Evolutionary conservation across 1,140 invertebrate species (phyloP).

Genomic region (Phenacoccus solenopsis): DNA sequence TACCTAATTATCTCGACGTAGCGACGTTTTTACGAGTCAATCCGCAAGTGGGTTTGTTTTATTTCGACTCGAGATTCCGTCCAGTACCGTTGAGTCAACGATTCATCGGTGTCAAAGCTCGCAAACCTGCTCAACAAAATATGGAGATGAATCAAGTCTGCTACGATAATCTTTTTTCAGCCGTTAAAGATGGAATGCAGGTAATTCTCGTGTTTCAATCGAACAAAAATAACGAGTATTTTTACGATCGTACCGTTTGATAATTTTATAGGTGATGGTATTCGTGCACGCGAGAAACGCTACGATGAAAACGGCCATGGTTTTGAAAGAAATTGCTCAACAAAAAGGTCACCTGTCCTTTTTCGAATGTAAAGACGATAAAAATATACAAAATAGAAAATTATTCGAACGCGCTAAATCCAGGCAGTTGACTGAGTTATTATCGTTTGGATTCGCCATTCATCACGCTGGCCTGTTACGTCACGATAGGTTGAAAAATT

Average conservation of each 20-base stretch:
- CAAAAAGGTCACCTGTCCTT: slow-evolving; percentile 54
- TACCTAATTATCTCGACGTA: slow-evolving; percentile 97
- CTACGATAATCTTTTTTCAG: slow-evolving; percentile 81
- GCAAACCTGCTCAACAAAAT: slow-evolving; percentile 60
- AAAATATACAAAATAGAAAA: slow-evolving; percentile 44
- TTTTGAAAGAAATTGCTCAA: slow-evolving; percentile 60
- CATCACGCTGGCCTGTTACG: slow-evolving; percentile 95
- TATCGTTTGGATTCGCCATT: slow-evolving; percentile 77
- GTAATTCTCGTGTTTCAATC: slow-evolving; percentile 31
- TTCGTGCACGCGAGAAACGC: slow-evolving; percentile 98
- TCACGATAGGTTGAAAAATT: slow-evolving; percentile 49
- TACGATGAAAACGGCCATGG: slow-evolving; percentile 73
- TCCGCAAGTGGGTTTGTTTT: slow-evolving; percentile 84
- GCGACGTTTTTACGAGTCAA: slow-evolving; percentile 89
- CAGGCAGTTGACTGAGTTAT: slow-evolving; percentile 65
- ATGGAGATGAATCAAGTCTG: slow-evolving; percentile 84
- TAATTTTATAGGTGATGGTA: slow-evolving; percentile 69
- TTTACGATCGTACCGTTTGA: not conserved
- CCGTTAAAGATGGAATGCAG: slow-evolving; percentile 82
- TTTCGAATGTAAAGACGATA: slow-evolving; percentile 48
- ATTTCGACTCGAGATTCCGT: slow-evolving; percentile 91
- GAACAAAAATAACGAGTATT: not conserved
- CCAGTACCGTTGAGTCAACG: slow-evolving; percentile 88
- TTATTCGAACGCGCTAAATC: slow-evolving; percentile 56
- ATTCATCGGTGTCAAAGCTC: slow-evolving; percentile 81